These are phyloP conservation scores for Holothuria glaberrima DNA, from an alignment of 35 echinoderm and acorn worm species.

Conservation along the genomic window DNA sequence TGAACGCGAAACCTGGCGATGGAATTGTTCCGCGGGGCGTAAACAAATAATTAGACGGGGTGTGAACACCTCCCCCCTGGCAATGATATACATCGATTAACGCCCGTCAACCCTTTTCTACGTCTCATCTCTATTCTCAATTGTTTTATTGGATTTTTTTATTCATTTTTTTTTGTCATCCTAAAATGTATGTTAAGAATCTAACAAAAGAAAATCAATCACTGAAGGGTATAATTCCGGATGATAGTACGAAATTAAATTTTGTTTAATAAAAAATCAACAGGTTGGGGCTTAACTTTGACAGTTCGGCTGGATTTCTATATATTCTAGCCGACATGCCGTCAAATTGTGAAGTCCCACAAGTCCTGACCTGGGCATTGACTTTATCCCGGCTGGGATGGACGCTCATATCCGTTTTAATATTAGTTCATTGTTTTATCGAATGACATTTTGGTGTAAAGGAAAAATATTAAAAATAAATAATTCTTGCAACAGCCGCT, in stretches of 20 bases:
- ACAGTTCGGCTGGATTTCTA: slow-evolving; percentile 3
- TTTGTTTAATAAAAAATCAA: slow-evolving; percentile 38
- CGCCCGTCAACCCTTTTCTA: not conserved
- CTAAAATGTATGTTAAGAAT: not conserved
- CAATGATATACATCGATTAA: slow-evolving; percentile 4
- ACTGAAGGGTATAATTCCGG: not conserved
- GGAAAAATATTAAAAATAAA: no score
- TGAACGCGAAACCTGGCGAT: slow-evolving; percentile 8
- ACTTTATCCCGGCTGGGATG: no score
- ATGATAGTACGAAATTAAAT: slow-evolving; percentile 31
- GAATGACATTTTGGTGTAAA: no score
- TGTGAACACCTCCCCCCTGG: slow-evolving; percentile 24
- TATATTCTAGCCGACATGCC: not conserved
- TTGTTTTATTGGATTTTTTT: slow-evolving; percentile 46
- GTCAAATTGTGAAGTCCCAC: no score
- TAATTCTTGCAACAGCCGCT: no score
- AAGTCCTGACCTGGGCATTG: no score
- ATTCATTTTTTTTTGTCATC: not conserved
- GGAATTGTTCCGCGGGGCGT: slow-evolving; percentile 36
- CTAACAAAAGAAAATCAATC: not conserved
- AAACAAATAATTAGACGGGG: slow-evolving; percentile 18
- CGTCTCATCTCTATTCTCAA: not conserved
- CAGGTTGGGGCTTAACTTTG: slow-evolving; percentile 18
- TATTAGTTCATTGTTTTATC: no score
- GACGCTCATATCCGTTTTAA: no score